These are phyloP conservation scores for Microcebus jonahi DNA, from an alignment of 2,113 vertebrate species.

Conservation along the genomic window DNA sequence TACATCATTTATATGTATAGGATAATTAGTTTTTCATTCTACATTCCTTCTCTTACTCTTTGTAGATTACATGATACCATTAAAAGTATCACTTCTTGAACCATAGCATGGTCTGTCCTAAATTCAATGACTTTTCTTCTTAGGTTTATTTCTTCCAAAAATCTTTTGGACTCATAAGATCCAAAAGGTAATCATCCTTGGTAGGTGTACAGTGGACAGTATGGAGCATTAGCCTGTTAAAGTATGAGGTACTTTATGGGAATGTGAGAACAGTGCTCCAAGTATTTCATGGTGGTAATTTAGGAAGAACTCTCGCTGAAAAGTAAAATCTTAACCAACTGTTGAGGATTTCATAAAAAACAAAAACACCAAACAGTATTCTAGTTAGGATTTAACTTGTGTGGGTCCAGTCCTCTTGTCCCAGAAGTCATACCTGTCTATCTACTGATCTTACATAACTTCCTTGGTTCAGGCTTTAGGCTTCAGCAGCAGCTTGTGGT, in stretches of 20 bases:
- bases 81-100: constrained; percentile 12
- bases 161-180: background rate
- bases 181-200: background rate
- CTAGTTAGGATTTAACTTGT: background rate
- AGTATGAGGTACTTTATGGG: background rate
- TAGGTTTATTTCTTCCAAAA: constrained; percentile 20
- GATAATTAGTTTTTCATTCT: constrained; percentile 21
- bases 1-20: background rate
- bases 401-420: background rate
- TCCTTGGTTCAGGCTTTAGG: background rate
- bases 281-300: background rate
- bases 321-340: background rate
- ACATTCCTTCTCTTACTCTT: background rate
- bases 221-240: background rate
- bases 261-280: background rate
- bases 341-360: constrained; percentile 2
- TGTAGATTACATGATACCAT: background rate
- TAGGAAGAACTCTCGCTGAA: constrained; percentile 38
- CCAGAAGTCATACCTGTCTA: background rate
- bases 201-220: background rate
- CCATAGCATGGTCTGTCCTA: background rate
- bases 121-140: constrained; percentile 27
- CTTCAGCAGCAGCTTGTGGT: background rate
- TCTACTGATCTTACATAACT: background rate
- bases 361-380: background rate